A percentile compares a stretch with the other conserved stretches of the same genome.
Conservation (phyloP, 2,113 vertebrate genomes). For the Mixornis gularis region DNA sequence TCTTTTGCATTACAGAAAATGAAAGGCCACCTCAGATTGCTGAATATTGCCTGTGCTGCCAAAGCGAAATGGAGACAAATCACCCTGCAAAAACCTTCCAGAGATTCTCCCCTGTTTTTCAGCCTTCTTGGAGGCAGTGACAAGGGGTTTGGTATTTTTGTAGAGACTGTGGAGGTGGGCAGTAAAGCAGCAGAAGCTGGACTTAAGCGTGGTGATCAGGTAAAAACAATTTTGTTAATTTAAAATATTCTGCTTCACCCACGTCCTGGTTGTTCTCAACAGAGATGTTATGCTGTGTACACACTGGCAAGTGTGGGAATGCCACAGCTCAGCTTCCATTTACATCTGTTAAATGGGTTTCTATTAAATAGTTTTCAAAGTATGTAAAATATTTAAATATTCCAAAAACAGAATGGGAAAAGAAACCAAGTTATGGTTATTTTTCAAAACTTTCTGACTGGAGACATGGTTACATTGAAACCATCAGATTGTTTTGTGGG, state of each 20-base stretch:
- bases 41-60: conserved; percentile 95
- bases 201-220: conserved; percentile 96
- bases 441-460: neutral
- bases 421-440: neutral
- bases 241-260: neutral
- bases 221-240: neutral
- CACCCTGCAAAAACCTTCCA: conserved; percentile 86
- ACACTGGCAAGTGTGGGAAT: neutral
- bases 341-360: neutral
- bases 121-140: conserved; percentile 88
- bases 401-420: neutral
- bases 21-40: conserved; percentile 92
- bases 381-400: neutral
- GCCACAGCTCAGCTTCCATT: neutral
- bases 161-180: conserved; percentile 83
- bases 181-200: conserved; percentile 92
- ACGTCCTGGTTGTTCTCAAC: neutral
- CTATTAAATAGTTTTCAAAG: neutral
- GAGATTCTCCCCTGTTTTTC: conserved; percentile 88
- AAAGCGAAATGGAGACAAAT: conserved; percentile 95
- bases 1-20: conserved; percentile 82
- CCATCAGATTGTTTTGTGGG: neutral
- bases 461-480: neutral
- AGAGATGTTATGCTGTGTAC: neutral
- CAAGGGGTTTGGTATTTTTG: conserved; percentile 90